Evolutionary conservation across 2,113 vertebrate species (phyloP).

Genomic region (Xenopus borealis): DNA sequence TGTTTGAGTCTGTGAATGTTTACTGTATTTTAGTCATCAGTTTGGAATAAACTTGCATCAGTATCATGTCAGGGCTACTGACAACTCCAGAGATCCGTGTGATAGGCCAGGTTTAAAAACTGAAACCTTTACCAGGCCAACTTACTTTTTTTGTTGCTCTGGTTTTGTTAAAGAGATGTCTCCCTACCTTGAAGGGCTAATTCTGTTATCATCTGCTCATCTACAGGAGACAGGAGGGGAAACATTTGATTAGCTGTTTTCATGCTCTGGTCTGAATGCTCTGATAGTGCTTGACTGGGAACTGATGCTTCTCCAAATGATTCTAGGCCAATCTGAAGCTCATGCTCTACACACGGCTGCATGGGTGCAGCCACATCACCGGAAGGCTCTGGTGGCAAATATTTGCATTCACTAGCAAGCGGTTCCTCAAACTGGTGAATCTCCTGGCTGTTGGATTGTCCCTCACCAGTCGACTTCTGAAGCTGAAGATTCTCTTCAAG

Average conservation of each 20-base stretch:
- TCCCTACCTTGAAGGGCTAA: conserved; percentile 17
- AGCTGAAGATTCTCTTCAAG: conserved; percentile 14
- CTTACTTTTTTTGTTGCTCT: neutral
- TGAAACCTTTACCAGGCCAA: neutral
- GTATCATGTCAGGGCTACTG: too few relatives aligned
- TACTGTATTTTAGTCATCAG: too few relatives aligned
- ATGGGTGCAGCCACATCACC: neutral
- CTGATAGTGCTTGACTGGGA: neutral
- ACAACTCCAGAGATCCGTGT: too few relatives aligned
- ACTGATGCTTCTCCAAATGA: conserved; percentile 3
- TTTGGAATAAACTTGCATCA: too few relatives aligned
- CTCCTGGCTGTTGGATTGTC: neutral
- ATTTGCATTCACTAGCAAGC: neutral
- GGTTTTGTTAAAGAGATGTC: conserved; percentile 21
- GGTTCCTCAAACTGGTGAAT: neutral
- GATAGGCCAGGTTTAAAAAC: too few relatives aligned
- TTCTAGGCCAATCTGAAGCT: neutral
- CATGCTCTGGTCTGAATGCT: neutral
- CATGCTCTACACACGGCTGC: neutral
- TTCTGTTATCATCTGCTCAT: conserved; percentile 14
- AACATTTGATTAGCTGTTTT: neutral
- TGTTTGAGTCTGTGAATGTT: too few relatives aligned
- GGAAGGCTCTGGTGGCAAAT: neutral
- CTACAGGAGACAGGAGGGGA: neutral
- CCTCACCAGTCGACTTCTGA: conserved; percentile 7